phyloP scores from a whole-genome alignment of 53 echinoderm and acorn worm species.

The Echinometra lucunter region DNA sequence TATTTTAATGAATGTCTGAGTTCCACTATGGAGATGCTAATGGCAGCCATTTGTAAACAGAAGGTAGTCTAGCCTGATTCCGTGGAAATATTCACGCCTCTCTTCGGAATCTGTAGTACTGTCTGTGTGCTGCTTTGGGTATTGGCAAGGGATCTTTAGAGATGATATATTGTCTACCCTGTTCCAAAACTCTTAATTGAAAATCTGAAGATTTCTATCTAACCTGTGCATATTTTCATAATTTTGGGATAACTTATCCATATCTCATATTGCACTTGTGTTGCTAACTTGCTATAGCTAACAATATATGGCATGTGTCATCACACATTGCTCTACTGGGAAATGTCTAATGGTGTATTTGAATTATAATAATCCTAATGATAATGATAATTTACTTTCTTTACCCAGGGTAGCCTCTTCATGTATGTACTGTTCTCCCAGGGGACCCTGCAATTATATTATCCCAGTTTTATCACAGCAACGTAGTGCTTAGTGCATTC shows the following conservation, averaged over 20 bases:
- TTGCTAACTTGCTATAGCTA: no score
- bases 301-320: no score
- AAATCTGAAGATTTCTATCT: background rate
- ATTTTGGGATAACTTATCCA: background rate
- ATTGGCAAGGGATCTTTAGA: background rate
- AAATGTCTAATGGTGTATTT: no score
- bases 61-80: background rate
- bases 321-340: no score
- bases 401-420: no score
- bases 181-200: background rate
- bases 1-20: slow-evolving; percentile 15
- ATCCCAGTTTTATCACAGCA: no score
- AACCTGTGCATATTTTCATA: background rate
- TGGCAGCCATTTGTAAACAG: slow-evolving; percentile 20
- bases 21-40: background rate
- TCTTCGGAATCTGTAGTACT: background rate
- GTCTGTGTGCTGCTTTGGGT: background rate
- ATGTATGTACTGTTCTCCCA: no score
- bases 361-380: no score
- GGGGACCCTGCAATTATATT: no score
- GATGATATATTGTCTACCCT: background rate
- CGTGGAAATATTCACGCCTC: background rate
- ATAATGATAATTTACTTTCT: no score
- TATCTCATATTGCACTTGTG: no score
- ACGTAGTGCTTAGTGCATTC: no score